Evolutionary conservation across 64 coral and sea anemone species (phyloP).

Genomic region (Pachyseris speciosa): DNA sequence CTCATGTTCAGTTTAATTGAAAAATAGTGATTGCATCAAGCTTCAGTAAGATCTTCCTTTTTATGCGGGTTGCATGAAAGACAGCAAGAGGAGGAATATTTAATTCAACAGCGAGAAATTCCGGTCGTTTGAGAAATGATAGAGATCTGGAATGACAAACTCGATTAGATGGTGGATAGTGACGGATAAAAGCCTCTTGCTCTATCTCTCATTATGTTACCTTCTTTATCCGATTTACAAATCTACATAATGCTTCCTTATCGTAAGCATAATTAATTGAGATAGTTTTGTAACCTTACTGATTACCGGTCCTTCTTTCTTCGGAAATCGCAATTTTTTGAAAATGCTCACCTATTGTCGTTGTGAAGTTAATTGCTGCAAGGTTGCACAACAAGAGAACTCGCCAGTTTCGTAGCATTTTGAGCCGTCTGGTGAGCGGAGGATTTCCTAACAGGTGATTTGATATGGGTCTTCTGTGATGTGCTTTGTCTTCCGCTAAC

Average conservation of each 20-base stretch:
- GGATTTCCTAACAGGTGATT: neutral
- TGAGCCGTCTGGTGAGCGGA: neutral
- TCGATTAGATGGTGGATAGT: too few relatives aligned
- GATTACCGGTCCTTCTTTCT: neutral
- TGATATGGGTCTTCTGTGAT: neutral
- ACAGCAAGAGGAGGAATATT: neutral
- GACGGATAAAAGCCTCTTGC: too few relatives aligned
- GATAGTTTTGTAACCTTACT: neutral
- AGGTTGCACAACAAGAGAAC: neutral
- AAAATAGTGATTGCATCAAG: too few relatives aligned
- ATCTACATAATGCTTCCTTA: neutral
- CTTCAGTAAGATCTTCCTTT: too few relatives aligned
- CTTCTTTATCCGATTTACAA: too few relatives aligned
- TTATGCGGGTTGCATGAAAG: too few relatives aligned
- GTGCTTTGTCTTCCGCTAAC: neutral
- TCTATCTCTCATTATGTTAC: too few relatives aligned
- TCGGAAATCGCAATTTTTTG: neutral
- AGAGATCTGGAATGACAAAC: neutral
- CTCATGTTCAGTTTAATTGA: too few relatives aligned
- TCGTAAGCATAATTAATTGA: neutral
- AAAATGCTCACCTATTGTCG: neutral
- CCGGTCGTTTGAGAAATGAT: neutral
- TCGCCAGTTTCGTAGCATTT: neutral
- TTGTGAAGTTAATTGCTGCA: conserved; percentile 8
- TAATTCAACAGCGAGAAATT: neutral